These are phyloP conservation scores for Ditylenchus weischeri DNA, from an alignment of 2,888 invertebrate genomes.

Conservation along the genomic window DNA sequence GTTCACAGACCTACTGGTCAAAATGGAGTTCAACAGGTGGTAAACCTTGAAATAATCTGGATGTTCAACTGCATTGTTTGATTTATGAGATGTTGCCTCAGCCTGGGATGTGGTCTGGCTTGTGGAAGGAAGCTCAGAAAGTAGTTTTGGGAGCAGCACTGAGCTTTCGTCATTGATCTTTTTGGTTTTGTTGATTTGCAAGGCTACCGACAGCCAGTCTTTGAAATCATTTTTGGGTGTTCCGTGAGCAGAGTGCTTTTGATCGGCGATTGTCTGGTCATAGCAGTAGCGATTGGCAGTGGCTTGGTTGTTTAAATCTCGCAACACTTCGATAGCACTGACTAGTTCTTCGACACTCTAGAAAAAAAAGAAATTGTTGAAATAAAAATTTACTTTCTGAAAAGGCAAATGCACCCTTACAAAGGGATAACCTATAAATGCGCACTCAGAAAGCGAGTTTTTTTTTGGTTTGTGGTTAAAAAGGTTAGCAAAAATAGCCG, in stretches of 20 bases:
- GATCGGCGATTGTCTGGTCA: no score
- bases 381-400: no score
- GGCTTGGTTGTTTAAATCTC: not conserved
- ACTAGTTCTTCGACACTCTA: conserved; percentile 3
- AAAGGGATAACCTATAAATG: no score
- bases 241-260: no score
- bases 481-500: no score
- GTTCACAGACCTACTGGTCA: conserved; percentile 16
- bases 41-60: conserved; percentile 21
- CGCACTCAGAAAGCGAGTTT: no score
- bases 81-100: not conserved
- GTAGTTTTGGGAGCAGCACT: conserved; percentile 7
- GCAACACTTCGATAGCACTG: not conserved
- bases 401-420: no score
- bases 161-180: conserved; percentile 5
- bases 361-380: no score
- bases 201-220: conserved; percentile 1
- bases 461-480: no score
- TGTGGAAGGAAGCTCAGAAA: conserved; percentile 1
- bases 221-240: not conserved
- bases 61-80: not conserved
- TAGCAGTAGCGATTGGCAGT: not conserved
- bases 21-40: conserved; percentile 6
- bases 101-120: not conserved
- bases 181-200: not conserved